A percentile compares a stretch with the other conserved stretches of the same genome.
Evolutionary conservation across 2,113 vertebrate genomes (phyloP).

Genomic region (Odontesthes bonariensis): DNA sequence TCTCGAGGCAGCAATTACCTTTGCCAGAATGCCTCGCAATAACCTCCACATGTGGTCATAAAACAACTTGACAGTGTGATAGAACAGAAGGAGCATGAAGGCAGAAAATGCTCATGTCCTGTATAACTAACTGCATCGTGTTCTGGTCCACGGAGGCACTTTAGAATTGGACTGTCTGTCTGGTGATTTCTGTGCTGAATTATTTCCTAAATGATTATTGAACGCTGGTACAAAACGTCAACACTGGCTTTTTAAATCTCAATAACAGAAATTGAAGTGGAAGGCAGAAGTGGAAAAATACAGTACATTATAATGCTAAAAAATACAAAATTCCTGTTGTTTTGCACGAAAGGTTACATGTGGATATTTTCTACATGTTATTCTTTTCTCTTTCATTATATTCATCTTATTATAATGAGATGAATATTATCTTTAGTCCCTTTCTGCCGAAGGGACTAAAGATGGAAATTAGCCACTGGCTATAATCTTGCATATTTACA

Average conservation of each 20-base stretch:
- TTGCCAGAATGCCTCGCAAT: constrained; percentile 18
- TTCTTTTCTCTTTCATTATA: not conserved
- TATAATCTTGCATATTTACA: no score
- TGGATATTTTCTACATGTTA: not conserved
- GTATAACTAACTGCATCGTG: not conserved
- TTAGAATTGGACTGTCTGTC: not conserved
- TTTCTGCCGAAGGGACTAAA: no score
- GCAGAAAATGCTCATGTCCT: not conserved
- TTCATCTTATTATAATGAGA: no score
- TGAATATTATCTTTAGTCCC: no score
- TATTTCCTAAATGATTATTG: not conserved
- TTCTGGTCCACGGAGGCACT: not conserved
- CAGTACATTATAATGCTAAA: not conserved
- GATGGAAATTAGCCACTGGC: no score
- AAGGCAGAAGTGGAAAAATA: no score
- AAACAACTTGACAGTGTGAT: constrained; percentile 34
- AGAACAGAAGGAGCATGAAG: constrained; percentile 1
- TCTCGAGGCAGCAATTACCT: constrained; percentile 30
- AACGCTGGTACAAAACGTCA: not conserved
- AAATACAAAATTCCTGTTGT: not conserved
- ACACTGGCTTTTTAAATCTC: not conserved
- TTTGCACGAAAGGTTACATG: no score
- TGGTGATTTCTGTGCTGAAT: not conserved
- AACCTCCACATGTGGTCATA: constrained; percentile 54
- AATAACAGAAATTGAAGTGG: not conserved